phyloP scores from a whole-genome alignment of 2,797 vertebrate genomes.

The Ptychadena robeensis region DNA sequence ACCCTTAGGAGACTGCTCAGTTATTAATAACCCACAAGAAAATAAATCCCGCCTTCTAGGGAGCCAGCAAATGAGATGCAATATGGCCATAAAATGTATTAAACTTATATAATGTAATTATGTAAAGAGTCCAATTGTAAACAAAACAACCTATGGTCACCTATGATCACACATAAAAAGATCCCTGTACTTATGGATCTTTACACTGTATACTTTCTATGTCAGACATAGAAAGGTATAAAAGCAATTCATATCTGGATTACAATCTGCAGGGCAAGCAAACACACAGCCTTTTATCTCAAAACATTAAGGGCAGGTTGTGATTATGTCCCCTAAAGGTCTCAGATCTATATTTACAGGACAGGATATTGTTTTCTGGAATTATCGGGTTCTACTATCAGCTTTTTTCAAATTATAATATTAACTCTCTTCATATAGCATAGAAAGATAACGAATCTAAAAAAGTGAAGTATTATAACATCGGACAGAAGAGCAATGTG shows the following conservation, averaged over 20 bases:
- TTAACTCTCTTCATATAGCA: neutral
- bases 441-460: neutral
- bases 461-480: no score
- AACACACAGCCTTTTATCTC: constrained; percentile 23
- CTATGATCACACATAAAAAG: no score
- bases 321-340: constrained; percentile 8
- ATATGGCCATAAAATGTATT: no score
- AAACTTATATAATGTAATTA: no score
- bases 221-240: neutral
- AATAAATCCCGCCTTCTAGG: no score
- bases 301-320: constrained; percentile 1
- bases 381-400: constrained; percentile 20
- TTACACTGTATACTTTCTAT: neutral
- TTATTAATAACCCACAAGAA: no score
- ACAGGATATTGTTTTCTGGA: constrained; percentile 36
- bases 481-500: neutral
- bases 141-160: no score
- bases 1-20: no score
- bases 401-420: neutral
- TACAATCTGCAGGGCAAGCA: constrained; percentile 24
- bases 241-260: constrained; percentile 39
- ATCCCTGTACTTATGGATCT: neutral
- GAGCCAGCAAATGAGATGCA: no score
- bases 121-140: no score
- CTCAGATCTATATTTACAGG: constrained; percentile 4